Evolutionary conservation across 2,888 invertebrate species (phyloP).

Genomic region (Cerastis rubricosa): DNA sequence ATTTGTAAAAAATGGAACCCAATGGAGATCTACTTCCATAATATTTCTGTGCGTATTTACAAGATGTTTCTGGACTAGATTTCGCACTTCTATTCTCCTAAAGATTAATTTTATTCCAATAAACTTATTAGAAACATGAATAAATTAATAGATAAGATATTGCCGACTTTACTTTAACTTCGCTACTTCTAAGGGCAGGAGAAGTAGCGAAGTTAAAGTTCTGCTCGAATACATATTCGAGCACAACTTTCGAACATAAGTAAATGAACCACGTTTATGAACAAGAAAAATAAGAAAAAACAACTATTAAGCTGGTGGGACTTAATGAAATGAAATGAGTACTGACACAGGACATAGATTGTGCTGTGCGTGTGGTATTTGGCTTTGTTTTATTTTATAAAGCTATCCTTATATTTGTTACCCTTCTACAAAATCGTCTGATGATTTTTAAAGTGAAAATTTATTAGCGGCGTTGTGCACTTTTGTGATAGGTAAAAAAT

Average conservation of each 20-base stretch:
- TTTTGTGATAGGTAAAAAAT: too few species aligned
- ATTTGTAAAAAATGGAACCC: too few species aligned
- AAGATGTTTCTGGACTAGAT: too few species aligned
- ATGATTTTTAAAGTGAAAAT: too few species aligned
- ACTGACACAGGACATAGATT: neutral
- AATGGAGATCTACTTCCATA: too few species aligned
- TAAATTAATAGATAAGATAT: too few species aligned
- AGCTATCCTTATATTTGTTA: neutral
- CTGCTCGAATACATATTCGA: too few species aligned
- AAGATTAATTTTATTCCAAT: neutral
- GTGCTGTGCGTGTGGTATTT: neutral
- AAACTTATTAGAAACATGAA: neutral
- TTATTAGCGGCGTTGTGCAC: too few species aligned
- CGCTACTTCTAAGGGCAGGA: neutral
- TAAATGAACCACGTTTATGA: neutral
- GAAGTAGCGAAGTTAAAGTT: too few species aligned
- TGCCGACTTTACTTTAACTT: neutral
- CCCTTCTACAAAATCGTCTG: too few species aligned
- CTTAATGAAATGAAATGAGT: neutral
- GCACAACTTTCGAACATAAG: neutral
- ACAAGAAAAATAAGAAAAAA: neutral
- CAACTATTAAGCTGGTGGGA: neutral
- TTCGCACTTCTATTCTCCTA: too few species aligned
- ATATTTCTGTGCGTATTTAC: too few species aligned
- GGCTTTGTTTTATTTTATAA: neutral